Conservation (phyloP, 2,113 vertebrate genomes). For the Ailurus styani region DNA sequence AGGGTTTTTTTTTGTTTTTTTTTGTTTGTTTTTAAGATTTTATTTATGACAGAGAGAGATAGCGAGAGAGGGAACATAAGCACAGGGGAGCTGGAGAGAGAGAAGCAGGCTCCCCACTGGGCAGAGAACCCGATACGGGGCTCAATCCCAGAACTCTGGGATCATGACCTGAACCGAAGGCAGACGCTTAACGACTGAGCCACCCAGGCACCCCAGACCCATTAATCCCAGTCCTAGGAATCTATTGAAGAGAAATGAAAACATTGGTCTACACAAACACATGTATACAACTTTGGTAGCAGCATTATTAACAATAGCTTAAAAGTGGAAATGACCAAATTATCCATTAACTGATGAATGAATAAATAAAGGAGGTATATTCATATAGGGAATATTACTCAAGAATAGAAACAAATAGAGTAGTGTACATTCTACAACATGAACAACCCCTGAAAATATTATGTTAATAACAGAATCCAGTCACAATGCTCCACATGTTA, state of each 20-base stretch:
- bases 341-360: not conserved
- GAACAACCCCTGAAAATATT: not conserved
- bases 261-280: not conserved
- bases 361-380: not conserved
- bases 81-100: too few relatives aligned
- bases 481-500: not conserved
- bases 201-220: too few relatives aligned
- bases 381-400: not conserved
- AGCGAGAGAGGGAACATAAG: too few relatives aligned
- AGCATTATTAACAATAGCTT: not conserved
- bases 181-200: too few relatives aligned
- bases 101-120: too few relatives aligned
- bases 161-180: too few relatives aligned
- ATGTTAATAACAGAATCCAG: not conserved
- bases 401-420: not conserved
- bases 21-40: too few relatives aligned
- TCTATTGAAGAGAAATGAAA: not conserved
- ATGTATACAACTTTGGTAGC: not conserved
- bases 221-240: not conserved
- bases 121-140: too few relatives aligned
- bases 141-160: too few relatives aligned
- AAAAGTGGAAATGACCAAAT: not conserved
- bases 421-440: not conserved
- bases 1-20: too few relatives aligned
- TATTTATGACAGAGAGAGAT: too few relatives aligned